phyloP scores from a whole-genome alignment of 2,888 invertebrate species.

The Nemapogon koenigi region DNA sequence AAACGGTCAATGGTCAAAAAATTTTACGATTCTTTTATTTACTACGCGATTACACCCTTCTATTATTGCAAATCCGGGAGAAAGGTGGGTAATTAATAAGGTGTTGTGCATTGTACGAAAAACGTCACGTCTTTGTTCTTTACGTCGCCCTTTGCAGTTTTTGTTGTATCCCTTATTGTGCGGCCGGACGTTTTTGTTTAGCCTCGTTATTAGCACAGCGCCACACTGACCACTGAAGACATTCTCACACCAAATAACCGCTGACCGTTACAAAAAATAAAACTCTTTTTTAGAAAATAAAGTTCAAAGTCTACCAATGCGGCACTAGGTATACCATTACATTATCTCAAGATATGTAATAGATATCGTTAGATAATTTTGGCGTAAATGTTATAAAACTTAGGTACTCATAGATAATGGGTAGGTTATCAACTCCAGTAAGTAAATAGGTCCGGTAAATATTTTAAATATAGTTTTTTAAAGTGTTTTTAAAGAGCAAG shows the following conservation, averaged over 20 bases:
- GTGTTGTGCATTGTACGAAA: slow-evolving; percentile 42
- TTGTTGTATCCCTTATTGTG: slow-evolving; percentile 34
- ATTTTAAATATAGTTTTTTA: too few species aligned
- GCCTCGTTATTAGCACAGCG: slow-evolving; percentile 16
- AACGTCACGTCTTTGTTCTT: slow-evolving; percentile 47
- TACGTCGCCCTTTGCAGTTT: slow-evolving; percentile 36
- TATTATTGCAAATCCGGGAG: slow-evolving; percentile 1
- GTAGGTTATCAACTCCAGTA: too few species aligned
- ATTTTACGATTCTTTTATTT: neutral
- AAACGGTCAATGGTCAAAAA: slow-evolving; percentile 1
- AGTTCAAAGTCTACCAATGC: too few species aligned
- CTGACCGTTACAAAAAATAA: slow-evolving; percentile 39
- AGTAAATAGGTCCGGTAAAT: too few species aligned
- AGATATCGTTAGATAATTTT: too few species aligned
- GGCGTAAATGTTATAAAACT: too few species aligned
- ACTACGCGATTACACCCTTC: neutral
- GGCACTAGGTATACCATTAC: too few species aligned
- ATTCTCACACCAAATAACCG: slow-evolving; percentile 41
- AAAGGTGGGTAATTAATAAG: slow-evolving; percentile 64
- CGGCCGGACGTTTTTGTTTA: slow-evolving; percentile 34
- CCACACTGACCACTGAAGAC: slow-evolving; percentile 37
- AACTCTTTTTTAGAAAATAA: too few species aligned
- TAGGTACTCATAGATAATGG: too few species aligned
- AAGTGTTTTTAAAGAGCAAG: too few species aligned
- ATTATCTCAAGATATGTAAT: too few species aligned